Evolutionary conservation across 2,113 vertebrate genomes (phyloP).

Genomic region (Prinia subflava): DNA sequence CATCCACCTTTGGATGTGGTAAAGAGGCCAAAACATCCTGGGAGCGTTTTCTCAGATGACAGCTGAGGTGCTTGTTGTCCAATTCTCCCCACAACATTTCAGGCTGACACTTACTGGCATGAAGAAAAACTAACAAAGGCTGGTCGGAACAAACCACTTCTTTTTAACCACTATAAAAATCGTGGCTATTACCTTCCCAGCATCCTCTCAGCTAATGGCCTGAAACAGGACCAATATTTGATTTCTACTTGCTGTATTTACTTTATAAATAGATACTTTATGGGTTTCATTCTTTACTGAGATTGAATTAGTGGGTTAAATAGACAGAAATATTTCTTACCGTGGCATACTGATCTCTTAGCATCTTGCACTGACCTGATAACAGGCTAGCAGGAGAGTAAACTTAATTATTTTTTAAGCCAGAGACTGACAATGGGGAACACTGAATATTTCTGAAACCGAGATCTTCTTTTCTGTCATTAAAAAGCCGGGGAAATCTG

Average conservation of each 20-base stretch:
- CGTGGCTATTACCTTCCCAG: not conserved
- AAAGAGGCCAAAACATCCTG: not conserved
- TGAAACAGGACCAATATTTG: slow-evolving; percentile 61
- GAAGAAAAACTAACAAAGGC: not conserved
- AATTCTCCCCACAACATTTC: not conserved
- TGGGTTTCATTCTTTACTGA: slow-evolving; percentile 46
- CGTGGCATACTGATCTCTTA: slow-evolving; percentile 1
- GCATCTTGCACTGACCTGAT: slow-evolving; percentile 61
- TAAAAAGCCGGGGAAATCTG: not conserved
- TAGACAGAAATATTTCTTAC: slow-evolving; percentile 51
- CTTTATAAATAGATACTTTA: slow-evolving; percentile 63
- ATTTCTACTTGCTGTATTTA: slow-evolving; percentile 52
- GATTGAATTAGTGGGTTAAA: slow-evolving; percentile 62
- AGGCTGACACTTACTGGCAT: not conserved
- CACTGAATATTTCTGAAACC: slow-evolving; percentile 2
- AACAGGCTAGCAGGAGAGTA: slow-evolving; percentile 27
- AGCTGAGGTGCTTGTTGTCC: not conserved
- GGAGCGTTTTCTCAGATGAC: not conserved
- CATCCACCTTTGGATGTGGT: not conserved
- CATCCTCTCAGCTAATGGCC: slow-evolving; percentile 34
- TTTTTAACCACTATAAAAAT: not conserved
- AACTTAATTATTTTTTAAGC: slow-evolving; percentile 59
- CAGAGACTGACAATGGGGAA: not conserved
- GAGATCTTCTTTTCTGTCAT: slow-evolving; percentile 37
- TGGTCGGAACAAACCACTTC: not conserved